Percentiles rank a stretch among this genome's conserved stretches.
Conservation (phyloP, 2,888 invertebrate species). For the Scotopteryx bipunctaria region DNA sequence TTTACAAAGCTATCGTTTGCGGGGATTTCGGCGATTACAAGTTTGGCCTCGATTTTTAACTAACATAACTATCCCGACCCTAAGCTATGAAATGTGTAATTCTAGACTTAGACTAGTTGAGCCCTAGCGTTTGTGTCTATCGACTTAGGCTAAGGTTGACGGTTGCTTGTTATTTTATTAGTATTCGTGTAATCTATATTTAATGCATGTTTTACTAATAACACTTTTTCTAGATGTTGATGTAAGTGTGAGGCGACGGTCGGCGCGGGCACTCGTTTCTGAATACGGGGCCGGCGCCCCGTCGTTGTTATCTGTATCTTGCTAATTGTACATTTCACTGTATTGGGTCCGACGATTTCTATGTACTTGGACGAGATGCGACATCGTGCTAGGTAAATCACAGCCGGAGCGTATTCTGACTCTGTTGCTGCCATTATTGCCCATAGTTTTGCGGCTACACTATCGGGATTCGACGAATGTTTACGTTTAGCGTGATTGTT, state of each 20-base stretch:
- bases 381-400: slow-evolving; percentile 11
- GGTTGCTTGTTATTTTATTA: slow-evolving; percentile 59
- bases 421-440: slow-evolving; percentile 23
- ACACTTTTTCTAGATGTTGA: slow-evolving; percentile 55
- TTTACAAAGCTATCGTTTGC: slow-evolving; percentile 21
- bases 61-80: slow-evolving; percentile 62
- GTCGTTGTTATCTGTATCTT: slow-evolving; percentile 50
- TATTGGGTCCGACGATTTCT: slow-evolving; percentile 63
- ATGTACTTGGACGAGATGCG: slow-evolving; percentile 16
- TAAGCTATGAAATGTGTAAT: slow-evolving; percentile 80
- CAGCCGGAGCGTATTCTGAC: slow-evolving; percentile 22
- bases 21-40: slow-evolving; percentile 45
- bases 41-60: slow-evolving; percentile 80
- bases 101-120: slow-evolving; percentile 51
- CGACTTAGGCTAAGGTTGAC: slow-evolving; percentile 56
- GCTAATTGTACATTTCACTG: slow-evolving; percentile 79
- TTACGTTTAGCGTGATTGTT: too few relatives aligned
- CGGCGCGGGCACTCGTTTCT: slow-evolving; percentile 43
- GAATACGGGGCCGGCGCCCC: slow-evolving; percentile 25
- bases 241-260: slow-evolving; percentile 57
- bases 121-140: slow-evolving; percentile 42
- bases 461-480: too few relatives aligned
- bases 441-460: too few relatives aligned
- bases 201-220: slow-evolving; percentile 59
- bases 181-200: slow-evolving; percentile 55